These are phyloP conservation scores for Orthosia incerta DNA, from an alignment of 2,888 invertebrate genomes.

Conservation along the genomic window DNA sequence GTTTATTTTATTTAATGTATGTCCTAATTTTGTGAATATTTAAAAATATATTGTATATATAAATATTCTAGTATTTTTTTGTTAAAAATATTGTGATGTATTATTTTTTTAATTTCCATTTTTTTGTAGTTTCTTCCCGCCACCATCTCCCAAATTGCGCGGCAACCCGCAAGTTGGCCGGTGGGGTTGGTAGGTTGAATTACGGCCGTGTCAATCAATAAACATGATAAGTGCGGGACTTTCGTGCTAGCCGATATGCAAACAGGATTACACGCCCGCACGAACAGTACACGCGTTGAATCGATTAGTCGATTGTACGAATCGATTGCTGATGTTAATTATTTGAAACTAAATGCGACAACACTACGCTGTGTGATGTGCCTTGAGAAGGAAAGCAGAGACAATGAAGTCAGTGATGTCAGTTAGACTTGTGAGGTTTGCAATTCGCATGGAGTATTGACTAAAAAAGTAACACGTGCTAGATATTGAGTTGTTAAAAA, in stretches of 20 bases:
- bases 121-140: constrained; percentile 60
- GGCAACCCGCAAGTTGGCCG: constrained; percentile 65
- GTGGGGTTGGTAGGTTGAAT: constrained; percentile 84
- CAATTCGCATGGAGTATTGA: not conserved
- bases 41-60: no score
- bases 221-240: constrained; percentile 90
- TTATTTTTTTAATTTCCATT: not conserved
- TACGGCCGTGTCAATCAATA: constrained; percentile 91
- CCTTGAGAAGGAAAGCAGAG: constrained; percentile 6
- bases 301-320: constrained; percentile 74
- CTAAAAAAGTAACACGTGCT: not conserved
- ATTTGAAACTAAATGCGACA: constrained; percentile 59
- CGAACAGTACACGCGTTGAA: constrained; percentile 80
- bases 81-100: no score
- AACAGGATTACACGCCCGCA: constrained; percentile 85
- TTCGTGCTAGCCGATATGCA: constrained; percentile 89
- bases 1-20: not conserved
- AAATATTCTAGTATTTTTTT: no score
- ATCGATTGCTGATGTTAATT: constrained; percentile 74
- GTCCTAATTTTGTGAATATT: not conserved
- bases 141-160: constrained; percentile 56
- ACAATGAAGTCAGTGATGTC: constrained; percentile 1
- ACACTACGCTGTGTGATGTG: constrained; percentile 43
- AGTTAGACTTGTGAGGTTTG: not conserved
- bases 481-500: not conserved